These are phyloP conservation scores for Zygaena filipendulae DNA, from an alignment of 2,888 invertebrate species.

Conservation along the genomic window DNA sequence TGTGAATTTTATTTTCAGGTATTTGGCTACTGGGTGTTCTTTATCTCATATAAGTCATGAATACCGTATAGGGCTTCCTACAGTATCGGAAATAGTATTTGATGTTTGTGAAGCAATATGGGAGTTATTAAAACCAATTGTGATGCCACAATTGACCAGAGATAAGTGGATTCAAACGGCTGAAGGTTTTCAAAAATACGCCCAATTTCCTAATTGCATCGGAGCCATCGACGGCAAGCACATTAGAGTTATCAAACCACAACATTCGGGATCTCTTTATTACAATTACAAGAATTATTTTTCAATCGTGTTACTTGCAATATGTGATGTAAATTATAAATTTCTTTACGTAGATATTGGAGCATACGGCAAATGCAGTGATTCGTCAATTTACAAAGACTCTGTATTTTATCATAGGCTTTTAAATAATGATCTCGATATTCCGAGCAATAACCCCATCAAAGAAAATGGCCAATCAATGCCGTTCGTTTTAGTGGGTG, in stretches of 20 bases:
- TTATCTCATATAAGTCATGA: too few relatives aligned
- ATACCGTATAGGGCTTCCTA: too few relatives aligned
- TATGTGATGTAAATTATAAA: slow-evolving; percentile 15
- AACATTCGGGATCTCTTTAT: slow-evolving; percentile 17
- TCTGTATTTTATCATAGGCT: slow-evolving; percentile 8
- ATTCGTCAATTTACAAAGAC: slow-evolving; percentile 8
- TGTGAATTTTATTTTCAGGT: too few relatives aligned
- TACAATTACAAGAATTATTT: slow-evolving; percentile 18
- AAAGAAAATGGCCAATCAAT: slow-evolving; percentile 10
- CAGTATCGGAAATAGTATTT: slow-evolving; percentile 3
- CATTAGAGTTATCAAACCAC: slow-evolving; percentile 17
- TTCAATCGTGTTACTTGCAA: slow-evolving; percentile 17
- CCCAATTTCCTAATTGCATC: slow-evolving; percentile 19
- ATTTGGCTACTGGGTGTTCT: too few relatives aligned
- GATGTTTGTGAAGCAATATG: slow-evolving; percentile 1
- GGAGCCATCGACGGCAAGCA: slow-evolving; percentile 19
- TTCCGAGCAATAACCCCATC: slow-evolving; percentile 9
- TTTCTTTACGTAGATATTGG: slow-evolving; percentile 11
- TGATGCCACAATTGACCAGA: slow-evolving; percentile 7
- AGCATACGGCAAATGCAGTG: slow-evolving; percentile 16
- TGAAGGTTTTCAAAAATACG: slow-evolving; percentile 15
- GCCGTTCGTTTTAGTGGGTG: slow-evolving; percentile 9
- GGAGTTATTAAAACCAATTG: slow-evolving; percentile 4
- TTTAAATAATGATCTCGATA: slow-evolving; percentile 10
- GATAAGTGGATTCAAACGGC: slow-evolving; percentile 4